phyloP scores from a whole-genome alignment of 2,888 invertebrate genomes.

The Acleris laterana region DNA sequence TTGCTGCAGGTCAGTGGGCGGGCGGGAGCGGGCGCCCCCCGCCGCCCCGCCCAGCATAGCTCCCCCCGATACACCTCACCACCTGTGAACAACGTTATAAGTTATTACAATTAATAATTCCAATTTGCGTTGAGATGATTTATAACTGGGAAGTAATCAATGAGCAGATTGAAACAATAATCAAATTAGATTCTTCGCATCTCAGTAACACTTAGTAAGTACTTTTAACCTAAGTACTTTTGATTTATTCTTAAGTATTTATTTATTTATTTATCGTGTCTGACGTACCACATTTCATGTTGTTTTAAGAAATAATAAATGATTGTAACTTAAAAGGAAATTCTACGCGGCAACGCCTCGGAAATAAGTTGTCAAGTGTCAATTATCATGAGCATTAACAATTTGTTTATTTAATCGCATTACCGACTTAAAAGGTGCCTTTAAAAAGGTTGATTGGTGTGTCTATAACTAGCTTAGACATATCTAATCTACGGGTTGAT shows the following conservation, averaged over 20 bases:
- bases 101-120: slow-evolving; percentile 34
- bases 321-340: background rate
- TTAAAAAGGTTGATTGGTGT: too few species aligned
- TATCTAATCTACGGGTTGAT: too few species aligned
- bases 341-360: slow-evolving; percentile 3
- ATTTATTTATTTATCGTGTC: too few species aligned
- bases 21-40: slow-evolving; percentile 84
- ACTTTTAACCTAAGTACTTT: too few species aligned
- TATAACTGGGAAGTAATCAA: background rate
- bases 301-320: background rate
- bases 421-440: too few species aligned
- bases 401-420: background rate
- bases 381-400: background rate
- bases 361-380: background rate
- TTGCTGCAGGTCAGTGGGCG: slow-evolving; percentile 80
- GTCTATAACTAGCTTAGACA: too few species aligned
- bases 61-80: slow-evolving; percentile 76
- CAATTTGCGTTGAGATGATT: slow-evolving; percentile 15
- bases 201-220: too few species aligned
- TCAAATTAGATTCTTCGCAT: too few species aligned
- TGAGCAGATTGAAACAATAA: background rate
- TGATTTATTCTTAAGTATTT: too few species aligned
- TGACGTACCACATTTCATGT: background rate
- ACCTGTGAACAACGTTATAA: slow-evolving; percentile 59
- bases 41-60: slow-evolving; percentile 84